Evolutionary conservation across 2,797 vertebrate genomes (phyloP).

Genomic region (Phalloptychus januarius): DNA sequence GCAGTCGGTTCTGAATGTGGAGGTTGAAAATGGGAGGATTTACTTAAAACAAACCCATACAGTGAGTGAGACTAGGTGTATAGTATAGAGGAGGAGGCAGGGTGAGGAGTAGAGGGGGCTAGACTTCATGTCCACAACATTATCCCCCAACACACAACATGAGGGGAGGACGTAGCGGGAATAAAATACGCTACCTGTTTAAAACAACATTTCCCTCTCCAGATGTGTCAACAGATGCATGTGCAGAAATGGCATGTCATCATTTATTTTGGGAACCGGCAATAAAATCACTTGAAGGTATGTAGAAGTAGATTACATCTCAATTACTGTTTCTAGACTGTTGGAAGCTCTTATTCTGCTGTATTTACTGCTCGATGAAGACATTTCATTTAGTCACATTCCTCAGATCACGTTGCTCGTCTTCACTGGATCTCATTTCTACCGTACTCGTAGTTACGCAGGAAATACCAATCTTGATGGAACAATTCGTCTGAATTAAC

Average conservation of each 20-base stretch:
- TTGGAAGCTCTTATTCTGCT: not conserved
- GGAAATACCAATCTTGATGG: too few species aligned
- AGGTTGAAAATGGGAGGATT: conserved; percentile 81
- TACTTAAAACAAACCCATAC: conserved; percentile 80
- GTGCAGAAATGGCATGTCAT: not conserved
- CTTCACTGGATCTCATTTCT: not conserved
- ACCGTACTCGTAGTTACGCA: not conserved
- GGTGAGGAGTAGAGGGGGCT: conserved; percentile 35
- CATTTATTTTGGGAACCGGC: not conserved
- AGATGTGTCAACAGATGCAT: conserved; percentile 1
- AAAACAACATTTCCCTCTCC: conserved; percentile 3
- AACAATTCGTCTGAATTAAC: not conserved
- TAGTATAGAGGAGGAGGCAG: conserved; percentile 28
- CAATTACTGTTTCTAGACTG: not conserved
- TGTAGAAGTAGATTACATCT: not conserved
- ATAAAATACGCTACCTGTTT: conserved; percentile 16
- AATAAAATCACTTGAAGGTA: not conserved
- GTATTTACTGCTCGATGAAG: not conserved
- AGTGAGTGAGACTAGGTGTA: conserved; percentile 63
- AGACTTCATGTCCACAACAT: conserved; percentile 31
- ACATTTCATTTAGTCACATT: conserved; percentile 6
- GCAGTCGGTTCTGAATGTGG: conserved; percentile 87
- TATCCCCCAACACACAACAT: conserved; percentile 31
- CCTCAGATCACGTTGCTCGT: not conserved
- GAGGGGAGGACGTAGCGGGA: conserved; percentile 32